Conservation (phyloP, 2,797 vertebrate genomes). For the Sitta carolinensis region DNA sequence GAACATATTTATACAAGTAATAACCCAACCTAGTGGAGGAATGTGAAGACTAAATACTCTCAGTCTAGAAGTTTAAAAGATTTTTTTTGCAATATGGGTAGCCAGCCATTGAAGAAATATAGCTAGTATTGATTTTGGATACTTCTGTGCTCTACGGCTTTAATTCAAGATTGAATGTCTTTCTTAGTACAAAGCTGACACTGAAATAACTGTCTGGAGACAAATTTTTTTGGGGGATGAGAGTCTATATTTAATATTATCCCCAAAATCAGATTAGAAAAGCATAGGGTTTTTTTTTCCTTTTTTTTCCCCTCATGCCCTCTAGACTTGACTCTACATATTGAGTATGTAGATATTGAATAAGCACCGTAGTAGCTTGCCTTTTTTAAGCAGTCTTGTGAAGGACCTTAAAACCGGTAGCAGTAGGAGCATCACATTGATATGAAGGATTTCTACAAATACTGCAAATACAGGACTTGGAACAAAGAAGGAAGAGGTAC, state of each 20-base stretch:
- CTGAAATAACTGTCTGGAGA: neutral
- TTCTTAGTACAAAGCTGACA: neutral
- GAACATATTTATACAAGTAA: neutral
- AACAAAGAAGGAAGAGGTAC: neutral
- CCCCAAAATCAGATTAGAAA: neutral
- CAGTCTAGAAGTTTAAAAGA: neutral
- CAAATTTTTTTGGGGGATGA: neutral
- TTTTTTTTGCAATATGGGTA: neutral
- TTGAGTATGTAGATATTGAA: neutral
- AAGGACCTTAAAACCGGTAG: neutral
- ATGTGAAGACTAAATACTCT: neutral
- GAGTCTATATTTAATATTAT: neutral
- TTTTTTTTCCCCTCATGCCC: rapidly evolving
- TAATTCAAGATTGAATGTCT: neutral
- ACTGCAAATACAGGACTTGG: neutral
- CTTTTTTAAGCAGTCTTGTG: neutral
- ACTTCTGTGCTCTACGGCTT: neutral
- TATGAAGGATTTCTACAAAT: neutral
- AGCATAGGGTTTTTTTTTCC: rapidly evolving
- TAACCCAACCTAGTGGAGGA: neutral
- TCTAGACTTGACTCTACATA: neutral
- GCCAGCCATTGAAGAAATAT: neutral
- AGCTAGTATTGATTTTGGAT: neutral
- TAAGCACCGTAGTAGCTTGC: neutral
- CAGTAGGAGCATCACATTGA: neutral